phyloP scores from a whole-genome alignment of 2,888 invertebrate genomes.

The Orthosia gracilis region DNA sequence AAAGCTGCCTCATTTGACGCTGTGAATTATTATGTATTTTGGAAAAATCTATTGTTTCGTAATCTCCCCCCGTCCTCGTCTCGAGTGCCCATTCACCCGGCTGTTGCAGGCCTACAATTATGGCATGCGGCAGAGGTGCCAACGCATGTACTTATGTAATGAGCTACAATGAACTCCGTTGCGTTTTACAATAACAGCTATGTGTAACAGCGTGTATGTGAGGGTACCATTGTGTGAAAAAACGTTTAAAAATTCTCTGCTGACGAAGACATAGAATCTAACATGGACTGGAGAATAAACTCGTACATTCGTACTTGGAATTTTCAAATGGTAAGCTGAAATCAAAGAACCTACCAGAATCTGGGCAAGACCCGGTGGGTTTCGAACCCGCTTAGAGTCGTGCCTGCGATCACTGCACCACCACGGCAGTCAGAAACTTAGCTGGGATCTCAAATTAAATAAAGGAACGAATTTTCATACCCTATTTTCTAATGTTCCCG shows the following conservation, averaged over 20 bases:
- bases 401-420: background rate
- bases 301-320: too few species aligned
- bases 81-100: conserved; percentile 79
- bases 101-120: conserved; percentile 76
- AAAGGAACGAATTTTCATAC: background rate
- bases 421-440: background rate
- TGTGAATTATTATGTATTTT: conserved; percentile 90
- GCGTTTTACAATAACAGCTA: conserved; percentile 50
- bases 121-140: conserved; percentile 81
- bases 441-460: background rate
- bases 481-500: background rate
- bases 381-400: too few species aligned
- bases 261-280: background rate
- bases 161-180: conserved; percentile 71
- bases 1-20: conserved; percentile 88
- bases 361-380: too few species aligned
- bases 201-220: conserved; percentile 9
- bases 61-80: conserved; percentile 87
- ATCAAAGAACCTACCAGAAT: background rate
- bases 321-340: background rate
- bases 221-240: conserved; percentile 15
- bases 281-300: background rate
- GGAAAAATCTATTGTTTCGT: conserved; percentile 90
- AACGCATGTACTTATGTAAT: conserved; percentile 83
- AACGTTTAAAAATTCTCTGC: background rate